Base-by-base conservation (phyloP, 1,140 invertebrate species). In the Tetraneura akinire region DNA sequence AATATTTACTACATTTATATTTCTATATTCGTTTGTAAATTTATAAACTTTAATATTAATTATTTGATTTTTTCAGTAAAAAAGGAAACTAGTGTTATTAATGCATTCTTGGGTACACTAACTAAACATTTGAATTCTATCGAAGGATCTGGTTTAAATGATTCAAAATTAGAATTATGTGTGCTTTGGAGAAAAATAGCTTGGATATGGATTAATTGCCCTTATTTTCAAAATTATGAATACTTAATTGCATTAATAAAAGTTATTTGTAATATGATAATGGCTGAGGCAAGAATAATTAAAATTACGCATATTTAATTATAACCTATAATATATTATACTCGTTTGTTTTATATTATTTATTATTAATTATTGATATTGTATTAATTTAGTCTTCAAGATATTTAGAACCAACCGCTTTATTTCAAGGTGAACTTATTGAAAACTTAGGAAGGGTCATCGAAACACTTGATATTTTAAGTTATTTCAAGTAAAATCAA, bases 201-300 rank as follows among this genome's bases (percentile, higher is more conserved):
- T 74, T 85, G 96, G 6, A 87, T 94, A 13, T 97, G 95, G 95
- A 90, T 91, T 1, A 90, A 93, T 83, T 96, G 93, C 0, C 89
- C 91, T 82, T 93, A 95, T 84, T 96, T 93, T 85, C 91, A 92
- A 83, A 91, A 89, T 3, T 90, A 92, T 6, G 90, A 91, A 23
- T 88, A 90, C 81, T 90, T 94, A 83, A 89, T 92, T 18, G 89
- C 91, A 4, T 86, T 96, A 1, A 85, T 95, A 4, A 89, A 90
- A 84, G 89, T 93, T 86, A 88, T 95, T 64, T 90, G 90, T 64
- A 96, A 96, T 86, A 85, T 94, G 82, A 84, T 95, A 1, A 93
- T 96, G 60, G 86, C 89, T 60, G 87, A 90, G 84, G 90, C 87
- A 81, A 87, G 85, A 1, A 86, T 85, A 73, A 26, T 26, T 26